These are phyloP conservation scores for Rhinogobio ventralis DNA, from an alignment of 2,797 vertebrate species.

Conservation along the genomic window DNA sequence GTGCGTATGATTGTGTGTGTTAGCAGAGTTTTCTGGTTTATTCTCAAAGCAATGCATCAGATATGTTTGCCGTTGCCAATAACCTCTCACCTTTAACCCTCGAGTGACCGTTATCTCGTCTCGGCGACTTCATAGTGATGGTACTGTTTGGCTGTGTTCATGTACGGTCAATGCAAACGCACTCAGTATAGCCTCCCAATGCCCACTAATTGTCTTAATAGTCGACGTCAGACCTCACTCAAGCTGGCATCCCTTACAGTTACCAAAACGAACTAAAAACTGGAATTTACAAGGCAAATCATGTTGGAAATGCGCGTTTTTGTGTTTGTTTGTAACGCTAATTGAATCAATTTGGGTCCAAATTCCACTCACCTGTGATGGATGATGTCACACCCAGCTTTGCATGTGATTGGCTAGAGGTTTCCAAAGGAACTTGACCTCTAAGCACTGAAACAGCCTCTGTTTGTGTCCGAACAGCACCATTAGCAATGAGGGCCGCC, in stretches of 20 bases:
- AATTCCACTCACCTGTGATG: constrained; percentile 15
- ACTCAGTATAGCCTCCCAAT: neutral
- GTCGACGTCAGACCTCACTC: constrained; percentile 3
- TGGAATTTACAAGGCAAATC: neutral
- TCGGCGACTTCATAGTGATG: constrained; percentile 19
- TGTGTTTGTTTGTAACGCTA: neutral
- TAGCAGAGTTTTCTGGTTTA: neutral
- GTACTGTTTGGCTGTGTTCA: constrained; percentile 47
- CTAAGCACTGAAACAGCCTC: neutral
- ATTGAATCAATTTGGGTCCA: neutral
- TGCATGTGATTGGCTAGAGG: constrained; percentile 33
- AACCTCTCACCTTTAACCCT: constrained; percentile 9
- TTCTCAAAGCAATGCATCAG: neutral
- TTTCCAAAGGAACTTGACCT: constrained; percentile 19
- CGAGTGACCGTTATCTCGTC: constrained; percentile 9
- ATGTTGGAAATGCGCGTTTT: neutral
- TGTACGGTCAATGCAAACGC: neutral
- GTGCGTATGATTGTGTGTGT: constrained; percentile 8
- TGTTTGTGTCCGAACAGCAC: constrained; percentile 4
- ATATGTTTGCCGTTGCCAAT: constrained; percentile 26
- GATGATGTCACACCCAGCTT: constrained; percentile 24
- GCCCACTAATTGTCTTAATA: constrained; percentile 32
- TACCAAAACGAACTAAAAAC: neutral
- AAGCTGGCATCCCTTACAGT: neutral
- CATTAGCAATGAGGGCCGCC: constrained; percentile 8